Percentiles rank a stretch among this genome's conserved stretches.
phyloP scores from a whole-genome alignment of 2,797 vertebrate species.

The Acomys russatus region DNA sequence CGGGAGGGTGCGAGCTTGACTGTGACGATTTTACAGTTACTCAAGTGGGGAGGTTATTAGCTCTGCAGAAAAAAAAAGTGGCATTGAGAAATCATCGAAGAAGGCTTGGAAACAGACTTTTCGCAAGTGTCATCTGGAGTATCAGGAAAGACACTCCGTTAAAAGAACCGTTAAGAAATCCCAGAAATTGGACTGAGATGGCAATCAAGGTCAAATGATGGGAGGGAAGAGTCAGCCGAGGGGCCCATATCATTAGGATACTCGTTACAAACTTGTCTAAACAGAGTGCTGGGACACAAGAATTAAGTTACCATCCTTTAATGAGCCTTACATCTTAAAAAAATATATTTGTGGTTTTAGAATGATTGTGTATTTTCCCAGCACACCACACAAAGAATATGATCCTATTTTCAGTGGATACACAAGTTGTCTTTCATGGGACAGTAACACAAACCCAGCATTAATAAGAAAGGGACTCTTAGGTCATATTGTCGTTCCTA shows the following conservation, averaged over 20 bases:
- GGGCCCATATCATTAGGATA: not conserved
- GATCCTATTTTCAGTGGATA: slow-evolving; percentile 71
- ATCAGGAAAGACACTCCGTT: not conserved
- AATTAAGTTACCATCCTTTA: slow-evolving; percentile 41
- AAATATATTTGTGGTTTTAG: slow-evolving; percentile 41
- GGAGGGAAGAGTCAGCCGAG: not conserved
- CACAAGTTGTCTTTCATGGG: slow-evolving; percentile 78
- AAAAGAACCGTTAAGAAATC: slow-evolving; percentile 2
- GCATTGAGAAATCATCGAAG: not conserved
- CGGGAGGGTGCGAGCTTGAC: not conserved
- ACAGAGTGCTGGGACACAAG: slow-evolving; percentile 1
- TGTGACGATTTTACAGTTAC: not conserved
- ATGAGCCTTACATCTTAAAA: not conserved
- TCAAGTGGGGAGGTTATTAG: slow-evolving; percentile 45
- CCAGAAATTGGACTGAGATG: not conserved
- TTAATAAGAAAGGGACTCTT: slow-evolving; percentile 77
- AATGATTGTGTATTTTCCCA: slow-evolving; percentile 77
- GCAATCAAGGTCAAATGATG: not conserved
- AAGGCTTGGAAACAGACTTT: slow-evolving; percentile 3
- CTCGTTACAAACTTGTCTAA: slow-evolving; percentile 21
- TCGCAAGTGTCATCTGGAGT: not conserved
- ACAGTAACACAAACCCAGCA: slow-evolving; percentile 63
- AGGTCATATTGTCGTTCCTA: slow-evolving; percentile 66
- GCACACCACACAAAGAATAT: slow-evolving; percentile 58
- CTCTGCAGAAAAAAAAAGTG: not conserved